Base-by-base conservation (phyloP, 2,888 invertebrate genomes). In the Portevinia maculata region DNA sequence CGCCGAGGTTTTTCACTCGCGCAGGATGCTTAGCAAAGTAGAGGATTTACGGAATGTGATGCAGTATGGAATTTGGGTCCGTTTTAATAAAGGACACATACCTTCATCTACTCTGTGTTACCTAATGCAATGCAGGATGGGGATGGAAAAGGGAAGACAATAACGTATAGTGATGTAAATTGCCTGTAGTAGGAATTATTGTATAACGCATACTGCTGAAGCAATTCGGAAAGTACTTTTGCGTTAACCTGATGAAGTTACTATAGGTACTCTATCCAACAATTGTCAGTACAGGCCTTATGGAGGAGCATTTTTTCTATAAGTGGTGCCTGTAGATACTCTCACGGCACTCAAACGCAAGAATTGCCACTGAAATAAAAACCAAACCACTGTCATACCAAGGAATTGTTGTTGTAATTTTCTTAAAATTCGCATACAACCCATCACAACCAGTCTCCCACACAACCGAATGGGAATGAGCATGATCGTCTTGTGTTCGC, bases 31-130 rank as follows among this genome's bases (percentile, higher is more conserved):
- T 70, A 76, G 24, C 34, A 30, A 15, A 19, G n/a, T 13, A 59
- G 34, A 53, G 52, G 24, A 53, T 59, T 39, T 41, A 21, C 50
- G 15, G 41, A 44, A 74, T 64, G 60, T 41, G 34, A 62, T 62
- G 32, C 48, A 44, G 32, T 55, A 39, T 55, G 60, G 59, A 76
- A 65, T 76, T 76, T 65, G 71, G 81, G 70, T 83, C 41, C 53
- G 39, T 71, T 81, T 83, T 83, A 83, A 83, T 83, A 76, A 83
- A 83, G 81, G 71, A 48, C 74, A 79, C 65, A 79, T 44, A 64
- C n/a, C 60, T 15, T 62, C 62, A 55, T 37, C 15, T 37, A 48
- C 30, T 50, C 39, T 28, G 11, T 37, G 32, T 13, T 71, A 34
- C 60, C 39, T 57, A 73, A 50, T 59, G 15, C 37, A 17, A 55